A percentile compares a stretch with the other conserved stretches of the same genome.
Conservation (phyloP, 2,113 vertebrate genomes). For the Mohoua ochrocephala region DNA sequence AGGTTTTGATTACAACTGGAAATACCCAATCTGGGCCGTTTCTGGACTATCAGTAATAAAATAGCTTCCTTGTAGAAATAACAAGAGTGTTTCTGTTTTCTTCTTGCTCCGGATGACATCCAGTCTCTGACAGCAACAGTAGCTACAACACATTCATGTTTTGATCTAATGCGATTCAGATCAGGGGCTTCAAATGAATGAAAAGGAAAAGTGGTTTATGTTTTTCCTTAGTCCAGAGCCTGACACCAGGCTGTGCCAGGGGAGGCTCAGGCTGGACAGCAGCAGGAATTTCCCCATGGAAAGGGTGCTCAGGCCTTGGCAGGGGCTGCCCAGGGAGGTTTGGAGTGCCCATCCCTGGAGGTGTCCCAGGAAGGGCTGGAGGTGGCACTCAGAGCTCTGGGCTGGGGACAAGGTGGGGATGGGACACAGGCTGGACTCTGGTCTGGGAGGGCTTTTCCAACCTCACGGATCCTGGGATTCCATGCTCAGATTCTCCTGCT, state of each 20-base stretch:
- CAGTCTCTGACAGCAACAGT: not conserved
- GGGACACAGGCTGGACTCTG: rapidly evolving
- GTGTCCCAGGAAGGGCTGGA: not conserved
- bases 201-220: not conserved
- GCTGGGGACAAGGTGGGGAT: not conserved
- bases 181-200: not conserved
- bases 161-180: not conserved
- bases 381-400: not conserved
- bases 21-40: not conserved
- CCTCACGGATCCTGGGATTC: too few species aligned
- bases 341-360: not conserved
- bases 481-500: not conserved
- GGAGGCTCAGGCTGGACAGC: rapidly evolving
- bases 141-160: not conserved
- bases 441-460: rapidly evolving
- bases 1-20: not conserved
- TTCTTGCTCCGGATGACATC: not conserved
- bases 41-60: not conserved
- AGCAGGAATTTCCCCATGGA: not conserved
- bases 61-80: not conserved
- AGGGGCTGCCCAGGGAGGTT: not conserved
- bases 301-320: not conserved
- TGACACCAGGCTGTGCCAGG: not conserved
- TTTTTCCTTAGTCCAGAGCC: not conserved
- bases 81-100: not conserved